Evolutionary conservation across 2,113 vertebrate species (phyloP), one percentile per base, ranked within the genome.

Genomic region (Cygnus atratus): DNA sequence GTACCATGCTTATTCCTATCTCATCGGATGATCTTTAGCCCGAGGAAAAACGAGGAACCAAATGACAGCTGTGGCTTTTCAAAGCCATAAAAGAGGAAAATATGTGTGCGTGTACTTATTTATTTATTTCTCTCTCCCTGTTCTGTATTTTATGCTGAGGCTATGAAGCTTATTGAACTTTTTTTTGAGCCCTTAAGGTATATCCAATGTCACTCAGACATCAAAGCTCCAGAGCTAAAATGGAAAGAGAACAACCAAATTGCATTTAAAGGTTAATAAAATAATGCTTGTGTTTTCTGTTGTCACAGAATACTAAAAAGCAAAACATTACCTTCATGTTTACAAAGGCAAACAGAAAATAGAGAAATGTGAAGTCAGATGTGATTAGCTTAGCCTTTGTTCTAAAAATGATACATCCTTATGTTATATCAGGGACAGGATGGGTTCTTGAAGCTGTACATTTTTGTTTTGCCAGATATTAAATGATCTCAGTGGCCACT

Each of bases 261-360:
- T 92, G 91, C 86, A 71, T 87, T 93, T 91, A 94, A 91, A 93
- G 90, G 95, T 94, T 96, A 91, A 97, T 93, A 93, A 93, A 93
- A 97, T 96, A 90, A 88, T 93, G 83, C 55, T 88, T 46, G 58
- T 95, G 72, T 90, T 94, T 97, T 96, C 84, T 73, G 80, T 96
- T 97, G 93, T 93, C 80, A 89, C 87, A 79, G 94, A 96, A 94
- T 92, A 82, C 93, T 96, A 93, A 96, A 95, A 87, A 87, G 94
- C 62, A 94, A 91, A 96, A 77, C 74, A 93, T 85, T 92, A 87
- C 91, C 93, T 94, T 94, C 33, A 43, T 85, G 88, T 95, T 94
- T 94, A 92, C 91, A 85, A 91, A 96, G 84, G 87, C 6, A 2
- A 92, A 80, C 50, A 85, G 90, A 96, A 96, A 88, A 46, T 13